Evolutionary conservation across 2,888 invertebrate genomes (phyloP).

Genomic region (Chesias legatella): DNA sequence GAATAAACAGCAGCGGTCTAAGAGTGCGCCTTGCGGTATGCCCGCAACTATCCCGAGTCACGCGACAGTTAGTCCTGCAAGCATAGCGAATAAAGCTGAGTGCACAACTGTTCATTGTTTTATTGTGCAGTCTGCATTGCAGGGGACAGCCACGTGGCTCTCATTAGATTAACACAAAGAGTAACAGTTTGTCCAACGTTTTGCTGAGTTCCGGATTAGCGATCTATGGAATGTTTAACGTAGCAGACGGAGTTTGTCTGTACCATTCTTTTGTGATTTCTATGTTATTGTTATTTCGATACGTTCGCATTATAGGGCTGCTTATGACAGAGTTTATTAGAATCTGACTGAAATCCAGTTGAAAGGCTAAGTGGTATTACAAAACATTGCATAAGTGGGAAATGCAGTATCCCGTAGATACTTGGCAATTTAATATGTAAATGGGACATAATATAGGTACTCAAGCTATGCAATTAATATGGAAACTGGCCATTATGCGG

Average conservation of each 20-base stretch:
- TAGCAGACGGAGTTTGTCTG: conserved; percentile 63
- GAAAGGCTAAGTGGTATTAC: neutral
- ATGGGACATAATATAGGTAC: conserved; percentile 4
- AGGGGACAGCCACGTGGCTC: conserved; percentile 78
- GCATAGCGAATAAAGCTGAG: conserved; percentile 76
- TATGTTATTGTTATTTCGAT: conserved; percentile 8
- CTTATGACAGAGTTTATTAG: neutral
- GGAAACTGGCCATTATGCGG: conserved; percentile 1
- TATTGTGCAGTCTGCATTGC: conserved; percentile 79
- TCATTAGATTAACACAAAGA: conserved; percentile 77
- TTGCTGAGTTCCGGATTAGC: conserved; percentile 74
- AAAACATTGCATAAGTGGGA: conserved; percentile 5
- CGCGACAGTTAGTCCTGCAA: conserved; percentile 71
- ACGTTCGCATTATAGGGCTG: conserved; percentile 12
- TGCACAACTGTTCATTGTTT: conserved; percentile 74
- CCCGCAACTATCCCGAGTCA: conserved; percentile 64
- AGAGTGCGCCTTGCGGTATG: conserved; percentile 56
- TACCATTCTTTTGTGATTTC: conserved; percentile 26
- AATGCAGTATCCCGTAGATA: neutral
- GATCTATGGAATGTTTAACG: conserved; percentile 65
- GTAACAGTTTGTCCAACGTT: conserved; percentile 75
- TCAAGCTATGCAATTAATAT: conserved; percentile 10
- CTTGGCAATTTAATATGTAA: conserved; percentile 8
- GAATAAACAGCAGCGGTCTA: conserved; percentile 52
- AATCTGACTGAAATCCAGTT: conserved; percentile 9